Base-by-base conservation (phyloP, 2,113 vertebrate species). In the Sardina pilchardus region DNA sequence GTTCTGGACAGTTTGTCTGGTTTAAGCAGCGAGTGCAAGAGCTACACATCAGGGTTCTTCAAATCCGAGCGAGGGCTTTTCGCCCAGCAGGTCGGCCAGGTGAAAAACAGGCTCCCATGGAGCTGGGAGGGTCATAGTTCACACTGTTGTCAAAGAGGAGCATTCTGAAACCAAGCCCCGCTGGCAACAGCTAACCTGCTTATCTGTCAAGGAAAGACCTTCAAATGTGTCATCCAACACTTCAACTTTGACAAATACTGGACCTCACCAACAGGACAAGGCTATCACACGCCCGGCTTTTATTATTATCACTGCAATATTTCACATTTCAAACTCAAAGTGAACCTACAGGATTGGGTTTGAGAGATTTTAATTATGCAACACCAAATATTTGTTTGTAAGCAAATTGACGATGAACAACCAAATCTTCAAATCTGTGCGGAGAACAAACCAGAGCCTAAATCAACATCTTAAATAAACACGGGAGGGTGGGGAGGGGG, bases 81-180 rank as follows among this genome's bases (percentile, higher is more conserved):
- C 92, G 92, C 92, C 90, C 92, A 91, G 92, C 91, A 91, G 92
- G 91, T 93, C 92, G 93, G 93, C 92, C 91, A 90, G 92, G 91
- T 89, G 90, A 91, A 91, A 94, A 90, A 89, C 89, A 88, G 91
- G 92, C 92, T 86, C 93, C 93, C 91, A 88, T 86, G 88, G 91
- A 90, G 92, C 91, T 92, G 92, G 89, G 90, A 93, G 93, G 95
- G 94, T 94, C 94, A 95, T 91, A 94, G 94, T 94, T 94, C 93
- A 94, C 90, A 89, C 90, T 87, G 91, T 92, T 94, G 94, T 94
- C 93, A 94, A 92, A 93, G 92, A 91, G 91, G 94, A 93, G 92
- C 92, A 91, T 92, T 93, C 92, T 92, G 93, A 91, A 90, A 91
- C 89, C 92, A 87, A 87, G 90, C 89, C 94, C 91, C 92, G 94